These are phyloP conservation scores for Orthosia cruda DNA, from an alignment of 2,888 invertebrate genomes.

Conservation along the genomic window DNA sequence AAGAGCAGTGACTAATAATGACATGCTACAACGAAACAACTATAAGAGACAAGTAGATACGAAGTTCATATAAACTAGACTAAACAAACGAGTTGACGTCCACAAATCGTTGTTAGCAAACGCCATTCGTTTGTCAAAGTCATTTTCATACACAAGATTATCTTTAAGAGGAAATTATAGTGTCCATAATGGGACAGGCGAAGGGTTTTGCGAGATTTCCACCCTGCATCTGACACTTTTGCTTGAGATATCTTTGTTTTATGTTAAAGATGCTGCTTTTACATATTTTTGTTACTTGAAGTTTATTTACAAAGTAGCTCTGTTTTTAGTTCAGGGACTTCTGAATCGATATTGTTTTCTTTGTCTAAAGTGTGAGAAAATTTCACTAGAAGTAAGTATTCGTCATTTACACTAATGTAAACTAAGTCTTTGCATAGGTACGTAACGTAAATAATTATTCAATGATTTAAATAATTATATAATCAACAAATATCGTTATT, in stretches of 20 bases:
- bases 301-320: background rate
- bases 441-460: background rate
- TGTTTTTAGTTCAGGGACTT: background rate
- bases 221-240: constrained; percentile 34
- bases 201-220: constrained; percentile 25
- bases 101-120: constrained; percentile 17
- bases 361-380: background rate
- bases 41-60: too few relatives aligned
- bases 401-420: background rate
- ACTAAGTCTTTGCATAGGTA: background rate
- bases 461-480: constrained; percentile 14
- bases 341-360: background rate
- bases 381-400: background rate
- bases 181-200: constrained; percentile 25
- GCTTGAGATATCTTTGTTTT: constrained; percentile 23
- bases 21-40: too few relatives aligned
- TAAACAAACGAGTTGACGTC: background rate
- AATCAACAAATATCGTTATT: constrained; percentile 14
- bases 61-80: too few relatives aligned
- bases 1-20: too few relatives aligned
- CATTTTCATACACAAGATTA: constrained; percentile 39
- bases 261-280: constrained; percentile 25
- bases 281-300: background rate
- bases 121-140: constrained; percentile 52
- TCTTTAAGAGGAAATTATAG: constrained; percentile 35